Base-by-base conservation (phyloP, 2,888 invertebrate genomes). In the Elegia similella region DNA sequence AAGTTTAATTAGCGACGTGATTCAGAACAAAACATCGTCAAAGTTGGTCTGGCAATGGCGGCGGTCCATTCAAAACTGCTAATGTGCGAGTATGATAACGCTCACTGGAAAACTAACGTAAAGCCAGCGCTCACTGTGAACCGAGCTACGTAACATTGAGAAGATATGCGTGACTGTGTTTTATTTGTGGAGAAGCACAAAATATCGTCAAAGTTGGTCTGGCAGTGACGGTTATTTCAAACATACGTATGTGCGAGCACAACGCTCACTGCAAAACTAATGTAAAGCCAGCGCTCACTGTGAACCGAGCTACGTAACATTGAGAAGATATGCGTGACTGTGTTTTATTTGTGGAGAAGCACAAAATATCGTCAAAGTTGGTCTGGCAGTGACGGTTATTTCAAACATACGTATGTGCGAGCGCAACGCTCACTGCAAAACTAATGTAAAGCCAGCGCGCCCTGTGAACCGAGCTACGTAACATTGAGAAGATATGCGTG, bases 1-100 rank as follows among this genome's bases (percentile, higher is more conserved):
- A 75, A 79, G 70, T 82, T 82, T 82, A 84, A 84, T 85, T 80
- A 84, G 73, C 69, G 68, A 67, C 69, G 74, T 74, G 73, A 74
- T 78, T 74, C 72, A 63, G 67, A 55, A 71, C 68, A 72, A 72
- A 70, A 69, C 66, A 65, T 57, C 55, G 60, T 48, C 62, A 64
- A 79, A 81, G 73, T 80, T 80, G 60, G 64, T 70, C 65, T 57
- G 62, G 62, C 59, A 57, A 66, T 63, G 64, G 62, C 57, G 60
- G 62, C 57, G 60, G 56, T 63, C 70, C 62, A 81, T 84, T 83
- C 80, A 76, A 57, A 78, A 67, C 77, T 73, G 73, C 70, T 75
- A 75, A 78, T 78, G 83, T 80, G 77, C 67, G 66, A 74, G 72
- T 58, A 63, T 67, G 78, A 82, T 83, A 82, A 76, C 67, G 67